Evolutionary conservation across 2,113 vertebrate genomes (phyloP), one percentile per base, ranked within the genome.

Genomic region (Hemiprocne comata): DNA sequence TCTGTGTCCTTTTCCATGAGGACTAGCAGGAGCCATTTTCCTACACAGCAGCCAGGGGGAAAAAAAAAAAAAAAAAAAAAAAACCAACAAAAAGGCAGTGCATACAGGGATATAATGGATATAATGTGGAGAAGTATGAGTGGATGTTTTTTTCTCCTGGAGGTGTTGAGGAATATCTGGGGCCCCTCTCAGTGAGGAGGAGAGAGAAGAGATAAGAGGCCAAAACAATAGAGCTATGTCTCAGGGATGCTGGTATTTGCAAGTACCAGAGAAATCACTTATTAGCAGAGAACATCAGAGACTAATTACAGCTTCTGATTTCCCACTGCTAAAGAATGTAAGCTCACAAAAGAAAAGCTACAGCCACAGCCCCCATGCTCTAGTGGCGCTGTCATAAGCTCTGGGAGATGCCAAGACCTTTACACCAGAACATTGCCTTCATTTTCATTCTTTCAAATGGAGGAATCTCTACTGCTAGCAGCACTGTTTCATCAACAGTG

Each of bases 1-100:
- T 95, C 87, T 88, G 97, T 94, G 97, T 97, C 97, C 97, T 97
- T 98, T 98, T 97, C 97, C 92, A 93, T 87, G 25, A 96, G 81
- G 91, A 82, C 38, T 54, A 65, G 33, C 79, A 26, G 50, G 79
- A 96, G 61, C 89, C 85, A 93, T 93, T 96, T 96, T 90, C 93
- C 87, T 85, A 70, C 53, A 54, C 20, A 61, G 73, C 6, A 10
- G 78, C 73, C 0, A 26, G 5, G 11, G 2, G 5, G 7, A 13
- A 29, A 38, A 19, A 17, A 60, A 73, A 36, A 60, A 18, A 48
- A 48, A 48, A 21, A 18, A 46, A 46, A 17, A 17, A 46, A 46
- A 17, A 46, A 46, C 17, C 6, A 46, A 46, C 7, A 18, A 26
- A 16, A 20, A 31, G 2, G 17, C 25, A 53, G 29, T 5, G 23